phyloP scores from a whole-genome alignment of 2,113 vertebrate species.

The Salvelinus alpinus region DNA sequence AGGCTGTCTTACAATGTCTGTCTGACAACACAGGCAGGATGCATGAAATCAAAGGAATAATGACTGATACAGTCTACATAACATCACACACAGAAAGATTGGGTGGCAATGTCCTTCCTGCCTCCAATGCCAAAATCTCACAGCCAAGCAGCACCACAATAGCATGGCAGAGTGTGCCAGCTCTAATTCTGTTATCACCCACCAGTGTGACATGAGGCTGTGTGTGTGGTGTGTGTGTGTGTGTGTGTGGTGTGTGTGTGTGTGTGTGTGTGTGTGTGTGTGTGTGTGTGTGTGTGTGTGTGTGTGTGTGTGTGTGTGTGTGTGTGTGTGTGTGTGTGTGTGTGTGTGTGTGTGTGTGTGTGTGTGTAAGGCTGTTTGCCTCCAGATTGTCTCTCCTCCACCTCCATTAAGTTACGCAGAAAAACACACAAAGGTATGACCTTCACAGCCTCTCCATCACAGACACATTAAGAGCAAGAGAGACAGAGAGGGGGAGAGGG shows the following conservation, averaged over 20 bases:
- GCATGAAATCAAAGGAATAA: background rate
- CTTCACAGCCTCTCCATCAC: constrained; percentile 56
- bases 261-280: background rate
- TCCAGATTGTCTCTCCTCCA: background rate
- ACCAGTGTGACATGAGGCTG: too few relatives aligned
- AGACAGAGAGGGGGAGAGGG: constrained; percentile 6
- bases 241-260: too few relatives aligned
- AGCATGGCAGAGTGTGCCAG: background rate
- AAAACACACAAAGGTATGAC: constrained; percentile 60
- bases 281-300: background rate
- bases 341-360: background rate
- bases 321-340: too few relatives aligned
- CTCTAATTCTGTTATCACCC: background rate
- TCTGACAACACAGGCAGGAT: background rate
- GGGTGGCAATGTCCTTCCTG: too few relatives aligned
- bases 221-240: too few relatives aligned
- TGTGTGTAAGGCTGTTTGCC: too few relatives aligned
- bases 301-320: too few relatives aligned
- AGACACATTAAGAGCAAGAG: constrained; percentile 41
- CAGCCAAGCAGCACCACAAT: background rate
- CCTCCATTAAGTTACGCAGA: constrained; percentile 53
- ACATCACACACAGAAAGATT: too few relatives aligned
- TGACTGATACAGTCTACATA: too few relatives aligned
- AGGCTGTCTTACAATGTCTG: too few relatives aligned
- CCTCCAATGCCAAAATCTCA: background rate